Conservation (phyloP, 2,113 vertebrate genomes). For the Merops nubicus region DNA sequence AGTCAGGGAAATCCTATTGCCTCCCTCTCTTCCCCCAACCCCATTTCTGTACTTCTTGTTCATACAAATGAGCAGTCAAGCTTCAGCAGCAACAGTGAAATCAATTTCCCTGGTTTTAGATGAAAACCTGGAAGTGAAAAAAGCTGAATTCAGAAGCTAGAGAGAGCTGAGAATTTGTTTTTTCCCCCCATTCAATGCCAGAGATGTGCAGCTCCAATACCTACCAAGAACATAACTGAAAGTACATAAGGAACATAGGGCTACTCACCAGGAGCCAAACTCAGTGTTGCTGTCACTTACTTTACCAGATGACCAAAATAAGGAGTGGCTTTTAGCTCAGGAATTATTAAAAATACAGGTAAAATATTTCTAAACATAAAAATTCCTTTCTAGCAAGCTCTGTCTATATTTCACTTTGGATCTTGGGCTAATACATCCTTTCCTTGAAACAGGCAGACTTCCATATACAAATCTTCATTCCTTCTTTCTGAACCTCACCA, state of each 20-base stretch:
- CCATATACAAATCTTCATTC: not conserved
- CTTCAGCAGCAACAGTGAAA: not conserved
- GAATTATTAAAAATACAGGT: not conserved
- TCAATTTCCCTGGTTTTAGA: not conserved
- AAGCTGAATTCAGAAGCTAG: not conserved
- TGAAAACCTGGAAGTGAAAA: not conserved
- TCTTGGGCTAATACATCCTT: not conserved
- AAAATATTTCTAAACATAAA: not conserved
- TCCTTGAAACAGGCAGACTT: not conserved
- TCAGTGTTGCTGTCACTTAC: not conserved
- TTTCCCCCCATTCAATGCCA: not conserved
- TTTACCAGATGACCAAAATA: not conserved
- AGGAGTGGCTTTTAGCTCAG: not conserved
- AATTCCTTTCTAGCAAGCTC: not conserved
- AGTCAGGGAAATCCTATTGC: not conserved
- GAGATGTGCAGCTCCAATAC: not conserved
- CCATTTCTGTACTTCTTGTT: not conserved
- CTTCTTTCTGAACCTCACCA: not conserved
- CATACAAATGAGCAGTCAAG: not conserved
- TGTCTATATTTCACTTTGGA: not conserved
- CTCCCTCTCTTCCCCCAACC: not conserved
- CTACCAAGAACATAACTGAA: not conserved
- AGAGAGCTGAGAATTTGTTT: not conserved
- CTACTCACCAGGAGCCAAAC: not conserved
- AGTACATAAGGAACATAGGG: not conserved